These are phyloP conservation scores for Drosophila paramelanica DNA, from an alignment of 2,888 invertebrate species.

Conservation along the genomic window DNA sequence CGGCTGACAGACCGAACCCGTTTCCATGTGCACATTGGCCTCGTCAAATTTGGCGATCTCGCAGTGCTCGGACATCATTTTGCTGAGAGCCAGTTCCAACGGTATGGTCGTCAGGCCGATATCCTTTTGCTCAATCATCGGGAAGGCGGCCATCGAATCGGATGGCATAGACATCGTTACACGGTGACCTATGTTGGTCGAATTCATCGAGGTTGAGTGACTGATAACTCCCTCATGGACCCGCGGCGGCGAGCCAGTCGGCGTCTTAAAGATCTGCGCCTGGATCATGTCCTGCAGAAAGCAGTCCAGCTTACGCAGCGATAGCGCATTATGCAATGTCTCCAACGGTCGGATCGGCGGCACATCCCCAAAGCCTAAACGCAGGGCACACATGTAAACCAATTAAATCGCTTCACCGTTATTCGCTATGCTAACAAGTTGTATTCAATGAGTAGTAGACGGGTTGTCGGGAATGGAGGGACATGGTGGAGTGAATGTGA, in stretches of 20 bases:
- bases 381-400: slow-evolving; percentile 73
- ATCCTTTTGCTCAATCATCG: slow-evolving; percentile 23
- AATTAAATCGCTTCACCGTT: background rate
- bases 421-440: background rate
- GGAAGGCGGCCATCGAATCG: slow-evolving; percentile 26
- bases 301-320: slow-evolving; percentile 94
- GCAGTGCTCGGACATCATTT: background rate
- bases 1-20: background rate
- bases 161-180: slow-evolving; percentile 11
- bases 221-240: slow-evolving; percentile 24
- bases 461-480: background rate
- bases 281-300: slow-evolving; percentile 95
- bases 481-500: background rate
- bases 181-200: background rate
- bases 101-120: background rate
- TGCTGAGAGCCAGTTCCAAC: background rate
- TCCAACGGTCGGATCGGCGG: slow-evolving; percentile 98
- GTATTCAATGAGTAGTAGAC: background rate
- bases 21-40: background rate
- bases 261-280: slow-evolving; percentile 90
- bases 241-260: slow-evolving; percentile 90
- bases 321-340: slow-evolving; percentile 98
- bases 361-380: slow-evolving; percentile 92
- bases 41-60: background rate
- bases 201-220: slow-evolving; percentile 15